A percentile compares a stretch with the other conserved stretches of the same genome.
phyloP scores from a whole-genome alignment of 1,140 invertebrate species.

The Acromyrmex charruanus region DNA sequence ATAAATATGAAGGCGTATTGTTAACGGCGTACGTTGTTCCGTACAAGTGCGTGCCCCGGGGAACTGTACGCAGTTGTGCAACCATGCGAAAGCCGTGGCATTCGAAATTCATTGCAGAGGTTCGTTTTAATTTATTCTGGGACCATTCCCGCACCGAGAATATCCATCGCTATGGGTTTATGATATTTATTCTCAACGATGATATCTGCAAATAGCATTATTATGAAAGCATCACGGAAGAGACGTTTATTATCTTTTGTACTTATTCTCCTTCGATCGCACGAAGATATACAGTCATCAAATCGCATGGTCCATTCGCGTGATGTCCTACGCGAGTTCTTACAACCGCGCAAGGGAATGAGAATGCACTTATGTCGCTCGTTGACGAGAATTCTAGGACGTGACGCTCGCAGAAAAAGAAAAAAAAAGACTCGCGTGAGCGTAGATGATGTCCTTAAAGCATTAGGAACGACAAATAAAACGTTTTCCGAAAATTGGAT shows the following conservation, averaged over 20 bases:
- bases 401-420: neutral
- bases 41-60: neutral
- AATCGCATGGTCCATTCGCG: conserved; percentile 9
- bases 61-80: neutral
- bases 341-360: neutral
- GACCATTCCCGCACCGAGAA: neutral
- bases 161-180: neutral
- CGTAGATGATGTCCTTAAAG: neutral
- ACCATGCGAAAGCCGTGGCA: conserved; percentile 41
- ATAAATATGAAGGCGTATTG: neutral
- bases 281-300: conserved; percentile 18
- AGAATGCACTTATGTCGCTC: conserved; percentile 30
- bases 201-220: conserved; percentile 16
- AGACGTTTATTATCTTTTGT: conserved; percentile 1
- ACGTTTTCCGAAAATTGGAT: conserved; percentile 20
- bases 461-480: conserved; percentile 2
- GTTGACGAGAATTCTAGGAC: conserved; percentile 4
- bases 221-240: neutral
- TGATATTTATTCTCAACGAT: neutral
- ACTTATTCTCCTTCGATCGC: neutral
- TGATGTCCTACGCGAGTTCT: conserved; percentile 27
- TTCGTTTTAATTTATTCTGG: conserved; percentile 24
- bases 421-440: neutral
- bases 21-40: neutral
- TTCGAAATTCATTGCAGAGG: conserved; percentile 32